Base-by-base conservation (phyloP, 2,888 invertebrate species). In the Tolmerus cingulatus region DNA sequence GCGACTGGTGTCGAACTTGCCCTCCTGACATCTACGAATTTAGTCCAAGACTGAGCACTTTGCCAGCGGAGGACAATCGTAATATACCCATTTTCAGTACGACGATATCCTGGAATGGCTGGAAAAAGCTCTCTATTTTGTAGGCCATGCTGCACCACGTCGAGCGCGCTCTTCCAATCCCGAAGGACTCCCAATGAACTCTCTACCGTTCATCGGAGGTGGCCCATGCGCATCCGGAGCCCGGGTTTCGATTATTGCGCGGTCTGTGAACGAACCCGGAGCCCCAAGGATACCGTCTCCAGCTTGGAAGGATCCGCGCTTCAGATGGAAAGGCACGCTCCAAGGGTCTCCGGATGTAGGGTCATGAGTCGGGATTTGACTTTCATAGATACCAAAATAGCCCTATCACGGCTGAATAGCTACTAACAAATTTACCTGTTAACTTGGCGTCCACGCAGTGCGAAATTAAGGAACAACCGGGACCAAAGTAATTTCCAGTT, bases 61-160 rank as follows among this genome's bases (percentile, higher is more conserved):
- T 79, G 84, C 51, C 74, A 51, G 81, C 51, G 66, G 79, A 82
- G 86, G 77, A 87, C 86, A 76, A 86, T 88, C 88, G 86, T 88
- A 87, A 86, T 88, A 88, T 88, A 88, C 74, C 76, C 66, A 74
- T 87, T 88, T 87, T 82, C 66, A 74, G 84, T 84, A 57, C 40
- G n/a, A 84, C 66, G 27, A 84, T 66, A 66, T 84, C 37, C 84
- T 84, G 84, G 84, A 84, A 84, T 46, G 3, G 43, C 43, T 46
- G 43, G 84, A 51, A 55, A 51, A 55, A 81, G 16, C 27, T 81
- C 51, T 81, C 81, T 81, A 46, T 81, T 81, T 81, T 46, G 51
- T 81, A 16, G 37, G 30, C 34, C 43, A 27, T 7, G 30, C 51
- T 81, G 51, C 81, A 81, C 30, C 55, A 81, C 30, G 30, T 55